These are phyloP conservation scores for Drosophila macrothrix DNA, from an alignment of 2,888 invertebrate genomes.

Conservation along the genomic window DNA sequence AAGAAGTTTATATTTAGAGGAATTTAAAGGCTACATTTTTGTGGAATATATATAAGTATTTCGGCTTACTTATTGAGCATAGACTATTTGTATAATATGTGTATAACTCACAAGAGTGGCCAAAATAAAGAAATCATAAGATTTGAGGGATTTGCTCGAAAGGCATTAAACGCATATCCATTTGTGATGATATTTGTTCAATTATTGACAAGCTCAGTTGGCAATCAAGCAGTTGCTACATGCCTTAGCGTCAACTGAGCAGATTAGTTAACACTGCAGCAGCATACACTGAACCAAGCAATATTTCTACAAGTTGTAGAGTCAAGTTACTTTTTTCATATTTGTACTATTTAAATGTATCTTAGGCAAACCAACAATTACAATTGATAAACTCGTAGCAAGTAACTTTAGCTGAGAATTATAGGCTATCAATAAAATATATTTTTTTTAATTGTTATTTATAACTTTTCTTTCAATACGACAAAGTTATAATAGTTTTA, in stretches of 20 bases:
- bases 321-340: background rate
- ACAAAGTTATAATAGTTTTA: background rate
- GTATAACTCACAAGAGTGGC: background rate
- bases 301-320: too few species aligned
- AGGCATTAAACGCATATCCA: background rate
- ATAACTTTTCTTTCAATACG: background rate
- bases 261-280: constrained; percentile 21
- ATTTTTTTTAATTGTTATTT: background rate
- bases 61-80: background rate
- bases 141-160: constrained; percentile 20
- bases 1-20: background rate
- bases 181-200: constrained; percentile 1
- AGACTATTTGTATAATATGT: background rate
- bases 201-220: background rate
- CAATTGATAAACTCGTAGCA: background rate
- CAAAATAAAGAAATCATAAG: background rate
- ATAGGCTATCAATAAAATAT: background rate
- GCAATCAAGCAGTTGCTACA: constrained; percentile 1
- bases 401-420: background rate
- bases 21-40: background rate
- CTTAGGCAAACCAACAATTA: background rate
- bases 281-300: background rate
- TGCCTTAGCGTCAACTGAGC: constrained; percentile 37
- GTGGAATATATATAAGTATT: background rate
- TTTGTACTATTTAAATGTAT: background rate